phyloP scores from a whole-genome alignment of 2,888 invertebrate genomes.

The Zhuqinia jingwanae region DNA sequence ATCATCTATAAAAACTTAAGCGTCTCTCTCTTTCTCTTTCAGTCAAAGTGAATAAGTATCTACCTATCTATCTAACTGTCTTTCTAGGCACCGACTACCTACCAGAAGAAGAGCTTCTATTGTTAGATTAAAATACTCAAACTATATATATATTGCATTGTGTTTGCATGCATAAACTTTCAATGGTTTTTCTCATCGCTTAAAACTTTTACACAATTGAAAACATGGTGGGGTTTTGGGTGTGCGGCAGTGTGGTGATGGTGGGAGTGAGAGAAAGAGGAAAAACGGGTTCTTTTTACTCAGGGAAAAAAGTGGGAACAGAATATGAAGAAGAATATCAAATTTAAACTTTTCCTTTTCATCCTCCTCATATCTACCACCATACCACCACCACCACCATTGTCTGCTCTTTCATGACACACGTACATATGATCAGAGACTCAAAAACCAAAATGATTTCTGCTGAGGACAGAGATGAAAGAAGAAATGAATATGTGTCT shows the following conservation, averaged over 20 bases:
- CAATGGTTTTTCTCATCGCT: constrained; percentile 46
- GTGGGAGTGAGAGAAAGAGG: neutral
- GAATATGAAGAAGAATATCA: neutral
- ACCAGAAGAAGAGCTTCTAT: no score
- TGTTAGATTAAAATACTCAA: neutral
- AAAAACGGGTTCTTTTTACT: neutral
- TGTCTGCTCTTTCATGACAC: neutral
- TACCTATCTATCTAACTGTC: neutral
- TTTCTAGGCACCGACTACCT: neutral
- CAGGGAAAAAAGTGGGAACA: neutral
- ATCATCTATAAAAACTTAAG: neutral
- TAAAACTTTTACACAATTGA: constrained; percentile 20
- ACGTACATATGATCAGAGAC: neutral
- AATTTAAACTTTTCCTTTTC: constrained; percentile 11
- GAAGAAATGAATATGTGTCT: neutral
- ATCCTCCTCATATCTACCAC: no score
- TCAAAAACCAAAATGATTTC: constrained; percentile 21
- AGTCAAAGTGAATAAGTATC: no score
- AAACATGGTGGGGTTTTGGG: neutral
- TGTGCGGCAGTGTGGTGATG: neutral
- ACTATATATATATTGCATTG: constrained; percentile 40
- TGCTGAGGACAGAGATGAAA: constrained; percentile 8
- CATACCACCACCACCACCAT: neutral
- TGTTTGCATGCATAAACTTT: constrained; percentile 38
- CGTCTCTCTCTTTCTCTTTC: neutral